These are phyloP conservation scores for Progne subis DNA, from an alignment of 2,113 vertebrate genomes.

Conservation along the genomic window DNA sequence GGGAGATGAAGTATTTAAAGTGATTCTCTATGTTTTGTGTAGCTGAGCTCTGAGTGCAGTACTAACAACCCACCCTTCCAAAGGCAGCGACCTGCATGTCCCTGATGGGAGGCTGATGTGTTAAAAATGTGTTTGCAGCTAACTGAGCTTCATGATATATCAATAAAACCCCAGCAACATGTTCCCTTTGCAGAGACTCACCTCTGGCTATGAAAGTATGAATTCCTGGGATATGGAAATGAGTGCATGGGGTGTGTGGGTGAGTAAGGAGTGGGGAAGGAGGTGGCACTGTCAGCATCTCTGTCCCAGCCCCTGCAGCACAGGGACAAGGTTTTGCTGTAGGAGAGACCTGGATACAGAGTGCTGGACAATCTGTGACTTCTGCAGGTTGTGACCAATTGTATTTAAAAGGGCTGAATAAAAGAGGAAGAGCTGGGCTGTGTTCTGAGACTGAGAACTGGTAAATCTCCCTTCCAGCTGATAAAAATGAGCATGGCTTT, in stretches of 20 bases:
- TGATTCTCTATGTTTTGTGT: neutral
- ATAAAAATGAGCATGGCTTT: neutral
- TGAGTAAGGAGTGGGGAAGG: neutral
- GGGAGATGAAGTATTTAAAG: neutral
- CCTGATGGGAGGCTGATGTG: neutral
- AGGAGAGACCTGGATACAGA: neutral
- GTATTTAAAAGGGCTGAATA: neutral
- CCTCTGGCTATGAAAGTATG: neutral
- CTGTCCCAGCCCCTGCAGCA: neutral
- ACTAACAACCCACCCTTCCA: neutral
- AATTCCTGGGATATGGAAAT: neutral
- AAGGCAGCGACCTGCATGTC: neutral
- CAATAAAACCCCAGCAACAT: neutral
- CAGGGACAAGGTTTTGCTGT: neutral
- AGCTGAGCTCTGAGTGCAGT: neutral
- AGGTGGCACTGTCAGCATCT: neutral
- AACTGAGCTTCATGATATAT: neutral
- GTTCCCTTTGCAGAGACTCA: neutral
- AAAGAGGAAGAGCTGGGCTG: neutral
- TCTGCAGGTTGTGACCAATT: neutral
- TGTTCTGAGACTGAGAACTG: neutral
- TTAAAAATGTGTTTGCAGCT: conserved; percentile 41
- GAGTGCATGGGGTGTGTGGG: fast-evolving
- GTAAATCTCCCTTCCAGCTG: neutral
- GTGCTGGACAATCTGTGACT: neutral